Base-by-base conservation (phyloP, 92 coral and sea anemone genomes). In the Virgularia gustaviana region DNA sequence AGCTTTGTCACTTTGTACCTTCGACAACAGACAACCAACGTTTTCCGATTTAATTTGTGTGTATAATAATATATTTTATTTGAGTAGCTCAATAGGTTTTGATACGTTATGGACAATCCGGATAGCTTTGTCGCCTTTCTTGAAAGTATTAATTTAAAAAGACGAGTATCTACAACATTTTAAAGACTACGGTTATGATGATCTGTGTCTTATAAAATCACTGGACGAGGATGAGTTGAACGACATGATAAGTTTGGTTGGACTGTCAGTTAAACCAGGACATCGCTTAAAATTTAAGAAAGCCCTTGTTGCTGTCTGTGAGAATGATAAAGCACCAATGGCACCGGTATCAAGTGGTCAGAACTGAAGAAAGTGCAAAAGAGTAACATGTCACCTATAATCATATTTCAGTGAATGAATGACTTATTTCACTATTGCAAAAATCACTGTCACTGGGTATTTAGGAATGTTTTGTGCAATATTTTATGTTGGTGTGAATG, bases 261-360 rank as follows among this genome's bases (percentile, higher is more conserved):
- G 77, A 51, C 65, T 71, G 77, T 4, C 77, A 51, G 49, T 52
- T 9, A 71, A 71, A 71, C 77, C 77, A 52, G 77, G 77, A 29
- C 77, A 71, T 71, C 65, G 29, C 18, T 52, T 71, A 49, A 71
- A 71, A 29, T 71, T 71, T 65, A 71, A 19, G n/a, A 71, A 71
- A 71, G 77, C 66, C 36, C 65, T 71, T 19, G 30, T 53, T 57
- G 42, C 29, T 42, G 75, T 68, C 58, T 27, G 24, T 22, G 56
- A 9, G 36, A 28, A 28, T 43, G 12, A 37, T 49, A 33, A 34
- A 16, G 35, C 64, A 57, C 64, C 37, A 24, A 31, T 34, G 49
- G 25, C 20, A 62, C 4, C 28, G 10, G 49, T 15, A 18, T 9
- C 47, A 1, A 49, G 45, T 36, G 68, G n/a, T n/a, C n/a, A n/a